phyloP scores from a whole-genome alignment of 2,113 vertebrate species.

The Rana temporaria region DNA sequence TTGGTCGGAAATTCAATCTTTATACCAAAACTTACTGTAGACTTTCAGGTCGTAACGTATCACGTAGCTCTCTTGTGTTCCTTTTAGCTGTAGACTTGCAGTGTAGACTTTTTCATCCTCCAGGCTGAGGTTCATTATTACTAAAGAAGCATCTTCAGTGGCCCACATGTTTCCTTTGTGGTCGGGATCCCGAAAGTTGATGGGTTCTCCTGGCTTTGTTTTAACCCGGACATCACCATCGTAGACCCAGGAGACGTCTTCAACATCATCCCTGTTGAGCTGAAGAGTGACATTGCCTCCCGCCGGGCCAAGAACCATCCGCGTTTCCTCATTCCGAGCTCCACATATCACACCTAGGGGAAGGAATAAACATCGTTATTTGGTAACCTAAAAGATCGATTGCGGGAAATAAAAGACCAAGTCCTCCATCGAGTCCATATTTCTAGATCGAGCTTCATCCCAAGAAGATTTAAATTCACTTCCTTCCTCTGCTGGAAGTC shows the following conservation, averaged over 20 bases:
- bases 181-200: background rate
- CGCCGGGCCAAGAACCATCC: background rate
- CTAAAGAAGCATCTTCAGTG: background rate
- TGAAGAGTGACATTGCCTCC: background rate
- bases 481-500: no score
- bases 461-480: no score
- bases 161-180: background rate
- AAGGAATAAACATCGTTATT: no score
- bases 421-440: no score
- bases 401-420: no score
- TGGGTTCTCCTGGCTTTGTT: background rate
- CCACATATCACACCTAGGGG: no score
- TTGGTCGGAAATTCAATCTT: no score
- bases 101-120: background rate
- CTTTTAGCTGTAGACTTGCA: background rate
- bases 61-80: background rate
- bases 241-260: background rate
- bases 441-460: no score
- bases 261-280: background rate
- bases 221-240: background rate
- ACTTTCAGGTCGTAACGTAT: background rate
- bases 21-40: background rate
- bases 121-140: background rate
- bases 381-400: no score
- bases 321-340: background rate